Conservation (phyloP, 2,797 vertebrate species). For the Apogon talboti region DNA sequence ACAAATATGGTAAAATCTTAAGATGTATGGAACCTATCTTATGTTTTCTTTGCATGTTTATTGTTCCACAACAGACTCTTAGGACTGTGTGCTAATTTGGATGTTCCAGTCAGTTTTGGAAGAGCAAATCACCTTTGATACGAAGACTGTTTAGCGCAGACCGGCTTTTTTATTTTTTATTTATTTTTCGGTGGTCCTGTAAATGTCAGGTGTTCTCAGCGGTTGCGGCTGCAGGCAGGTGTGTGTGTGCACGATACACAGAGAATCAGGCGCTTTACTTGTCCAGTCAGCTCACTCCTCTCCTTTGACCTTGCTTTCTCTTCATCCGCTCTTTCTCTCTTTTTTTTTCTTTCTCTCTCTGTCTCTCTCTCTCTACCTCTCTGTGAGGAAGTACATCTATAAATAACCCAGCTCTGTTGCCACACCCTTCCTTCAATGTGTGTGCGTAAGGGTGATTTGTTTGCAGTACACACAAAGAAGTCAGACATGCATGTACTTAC, state of each 20-base stretch:
- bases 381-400: slow-evolving; percentile 76
- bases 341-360: neutral
- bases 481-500: slow-evolving; percentile 55
- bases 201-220: neutral
- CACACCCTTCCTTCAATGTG: slow-evolving; percentile 66
- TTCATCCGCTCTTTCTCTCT: slow-evolving; percentile 14
- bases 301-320: slow-evolving; percentile 77
- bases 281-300: slow-evolving; percentile 69
- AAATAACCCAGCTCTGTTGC: slow-evolving; percentile 76
- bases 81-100: too few relatives aligned
- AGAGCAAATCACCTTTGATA: too few relatives aligned
- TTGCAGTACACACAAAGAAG: slow-evolving; percentile 67
- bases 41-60: neutral
- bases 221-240: slow-evolving; percentile 16
- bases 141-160: neutral
- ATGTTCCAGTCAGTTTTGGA: too few relatives aligned
- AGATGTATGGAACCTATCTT: neutral
- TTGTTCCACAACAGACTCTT: too few relatives aligned
- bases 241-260: slow-evolving; percentile 2
- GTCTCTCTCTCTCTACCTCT: slow-evolving; percentile 45
- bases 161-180: neutral
- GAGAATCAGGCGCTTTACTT: slow-evolving; percentile 54
- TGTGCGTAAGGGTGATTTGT: slow-evolving; percentile 57
- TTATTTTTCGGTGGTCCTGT: neutral
- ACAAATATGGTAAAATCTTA: neutral